These are phyloP conservation scores for Lepidurus couesii DNA, from an alignment of 1,140 invertebrate genomes.

Conservation along the genomic window DNA sequence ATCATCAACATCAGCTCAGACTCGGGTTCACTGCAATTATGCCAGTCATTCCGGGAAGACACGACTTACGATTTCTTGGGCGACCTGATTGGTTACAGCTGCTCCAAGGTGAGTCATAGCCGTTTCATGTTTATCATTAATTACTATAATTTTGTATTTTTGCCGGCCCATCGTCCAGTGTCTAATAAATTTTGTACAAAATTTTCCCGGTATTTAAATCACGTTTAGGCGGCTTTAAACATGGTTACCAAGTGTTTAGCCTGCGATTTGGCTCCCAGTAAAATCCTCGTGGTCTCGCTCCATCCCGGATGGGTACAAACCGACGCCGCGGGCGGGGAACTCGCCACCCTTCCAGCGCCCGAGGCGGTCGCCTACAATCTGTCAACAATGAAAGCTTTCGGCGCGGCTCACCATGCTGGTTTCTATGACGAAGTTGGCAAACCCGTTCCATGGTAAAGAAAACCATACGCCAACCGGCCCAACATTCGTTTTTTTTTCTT, in stretches of 20 bases:
- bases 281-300: conserved; percentile 65
- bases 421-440: neutral
- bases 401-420: neutral
- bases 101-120: neutral
- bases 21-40: conserved; percentile 62
- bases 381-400: neutral
- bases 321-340: conserved; percentile 66
- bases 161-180: too few relatives aligned
- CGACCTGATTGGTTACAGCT: neutral
- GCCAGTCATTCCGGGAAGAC: neutral
- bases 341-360: neutral
- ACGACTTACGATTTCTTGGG: neutral
- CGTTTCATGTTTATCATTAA: neutral
- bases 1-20: conserved; percentile 77
- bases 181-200: too few relatives aligned
- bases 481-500: neutral
- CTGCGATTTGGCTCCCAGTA: conserved; percentile 66
- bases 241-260: conserved; percentile 77
- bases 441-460: neutral
- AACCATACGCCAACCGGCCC: neutral
- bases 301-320: conserved; percentile 90
- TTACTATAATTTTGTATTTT: too few relatives aligned
- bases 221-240: conserved; percentile 67
- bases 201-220: too few relatives aligned
- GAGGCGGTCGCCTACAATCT: neutral